Evolutionary conservation across 1,140 invertebrate species (phyloP), one percentile per base, ranked within the genome.

Genomic region (Tribolium castaneum): DNA sequence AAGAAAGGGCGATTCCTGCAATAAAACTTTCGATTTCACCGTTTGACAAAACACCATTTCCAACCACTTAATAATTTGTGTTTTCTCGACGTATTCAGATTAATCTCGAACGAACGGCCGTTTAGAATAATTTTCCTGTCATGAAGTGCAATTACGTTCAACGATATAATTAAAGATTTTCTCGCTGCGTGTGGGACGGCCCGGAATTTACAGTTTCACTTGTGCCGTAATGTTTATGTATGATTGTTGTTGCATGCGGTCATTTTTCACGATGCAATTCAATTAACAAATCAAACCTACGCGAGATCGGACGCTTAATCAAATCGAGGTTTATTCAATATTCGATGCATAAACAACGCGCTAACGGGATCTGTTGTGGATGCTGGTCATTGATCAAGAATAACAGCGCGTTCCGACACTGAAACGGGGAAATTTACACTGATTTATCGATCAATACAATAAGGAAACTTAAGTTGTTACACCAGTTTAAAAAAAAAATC

Each of bases 91-190:
- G 16, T 71, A 73, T 73, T 72, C 76, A 74, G 70, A 78, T 78
- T 73, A 74, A 78, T 74, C 70, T 74, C 30, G 52, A 78, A 70
- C 35, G 51, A 77, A 72, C 71, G 30, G 59, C 75, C 45, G 59
- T 75, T 75, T 52, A 51, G 72, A 70, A 70, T 56, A 75, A 78
- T 70, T 75, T 70, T 52, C 72, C 51, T 54, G 54, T 59, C 54
- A 56, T 71, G 45, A 66, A 70, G 35, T 35, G 56, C 56, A 75
- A 78, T 78, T 59, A 70, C 49, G 59, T 72, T 56, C 45, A 51
- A 75, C 59, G 77, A 75, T 75, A 78, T 75, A 78, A 78, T 78
- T 78, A 75, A 70, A 51, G 34, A 75, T 78, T 71, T 70, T 70
- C 72, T 72, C 35, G 56, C 66, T 6, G 39, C 50, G 54, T 76